Percentiles rank a stretch among this genome's conserved stretches.
These are phyloP conservation scores for Carassius carassius DNA, from an alignment of 2,113 vertebrate genomes.

Conservation along the genomic window DNA sequence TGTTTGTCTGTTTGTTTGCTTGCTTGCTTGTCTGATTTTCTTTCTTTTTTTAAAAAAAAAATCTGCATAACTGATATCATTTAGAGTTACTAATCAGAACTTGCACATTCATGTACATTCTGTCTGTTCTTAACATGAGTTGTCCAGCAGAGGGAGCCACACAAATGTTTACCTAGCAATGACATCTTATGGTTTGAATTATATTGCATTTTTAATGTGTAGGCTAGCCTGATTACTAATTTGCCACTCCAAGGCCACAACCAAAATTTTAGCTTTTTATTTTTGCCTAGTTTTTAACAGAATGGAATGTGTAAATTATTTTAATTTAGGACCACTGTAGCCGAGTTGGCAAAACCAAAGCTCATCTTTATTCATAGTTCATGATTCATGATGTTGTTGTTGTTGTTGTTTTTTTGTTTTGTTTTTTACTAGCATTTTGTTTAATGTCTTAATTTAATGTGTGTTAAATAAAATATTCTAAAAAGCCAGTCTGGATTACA, in stretches of 20 bases:
- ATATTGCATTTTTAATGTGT: conserved; percentile 18
- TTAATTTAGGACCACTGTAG: neutral
- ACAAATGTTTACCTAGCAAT: conserved; percentile 1
- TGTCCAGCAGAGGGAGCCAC: conserved; percentile 53
- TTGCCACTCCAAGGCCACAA: neutral
- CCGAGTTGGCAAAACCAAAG: neutral
- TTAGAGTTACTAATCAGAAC: neutral
- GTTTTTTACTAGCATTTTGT: neutral
- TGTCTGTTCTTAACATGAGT: neutral
- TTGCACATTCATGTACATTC: neutral
- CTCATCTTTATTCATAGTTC: neutral
- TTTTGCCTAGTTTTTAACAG: neutral
- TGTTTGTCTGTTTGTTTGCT: too few relatives aligned
- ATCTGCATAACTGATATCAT: neutral
- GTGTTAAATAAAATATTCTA: neutral
- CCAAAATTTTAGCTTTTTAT: neutral
- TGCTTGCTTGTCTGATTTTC: too few relatives aligned
- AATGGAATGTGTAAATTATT: neutral
- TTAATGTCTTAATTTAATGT: neutral
- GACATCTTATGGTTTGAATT: conserved; percentile 32
- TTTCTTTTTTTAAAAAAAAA: too few relatives aligned
- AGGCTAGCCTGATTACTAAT: neutral
- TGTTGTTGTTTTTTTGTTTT: too few relatives aligned
- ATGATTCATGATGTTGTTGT: neutral
- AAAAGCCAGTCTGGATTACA: neutral